Base-by-base conservation (phyloP, 1,140 invertebrate species). In the Atta texana region DNA sequence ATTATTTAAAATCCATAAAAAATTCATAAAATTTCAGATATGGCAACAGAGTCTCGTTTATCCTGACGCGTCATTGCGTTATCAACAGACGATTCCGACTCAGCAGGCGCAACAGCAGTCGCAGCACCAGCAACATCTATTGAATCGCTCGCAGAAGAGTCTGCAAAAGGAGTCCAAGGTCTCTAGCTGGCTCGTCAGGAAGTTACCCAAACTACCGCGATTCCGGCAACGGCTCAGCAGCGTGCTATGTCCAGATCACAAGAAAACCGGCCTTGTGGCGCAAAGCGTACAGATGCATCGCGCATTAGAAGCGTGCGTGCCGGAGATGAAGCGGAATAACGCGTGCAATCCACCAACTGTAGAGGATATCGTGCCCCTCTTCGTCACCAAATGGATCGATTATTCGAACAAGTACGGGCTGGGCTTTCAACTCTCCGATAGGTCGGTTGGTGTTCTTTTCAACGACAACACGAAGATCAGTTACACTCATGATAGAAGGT, bases 371-470 rank as follows among this genome's bases (percentile, higher is more conserved):
- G 82, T 89, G 7, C 97, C 72, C 94, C 97, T 93, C 94, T 97
- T 93, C 97, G 97, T 97, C 94, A 98, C 88, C 21, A 97, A 97
- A 90, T 97, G 97, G 97, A 97, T 97, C 61, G 97, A 97, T 93
- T 97, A 97, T 92, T 97, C 97, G 0, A 97, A 97, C 93, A 97
- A 97, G 87, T 97, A 97, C 90, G 97, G 97, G 7, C 96, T 97
- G 85, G 97, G 97, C 28, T 97, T 97, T 92, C 97, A 97, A 89
- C 93, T 97, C 7, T 97, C 96, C 80, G 97, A 97, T 90, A 96
- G 96, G 85, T 96, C 96, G 86, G 96, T 97, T 71, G 97, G 97
- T 18, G 96, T 97, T 18, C 94, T 97, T 0, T 97, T 97, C 94
- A 97, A 97, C 91, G 97, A 97, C 89, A 96, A 95, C 21, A 97